phyloP scores from a whole-genome alignment of 2,797 vertebrate genomes.

The Sarcophilus harrisii region DNA sequence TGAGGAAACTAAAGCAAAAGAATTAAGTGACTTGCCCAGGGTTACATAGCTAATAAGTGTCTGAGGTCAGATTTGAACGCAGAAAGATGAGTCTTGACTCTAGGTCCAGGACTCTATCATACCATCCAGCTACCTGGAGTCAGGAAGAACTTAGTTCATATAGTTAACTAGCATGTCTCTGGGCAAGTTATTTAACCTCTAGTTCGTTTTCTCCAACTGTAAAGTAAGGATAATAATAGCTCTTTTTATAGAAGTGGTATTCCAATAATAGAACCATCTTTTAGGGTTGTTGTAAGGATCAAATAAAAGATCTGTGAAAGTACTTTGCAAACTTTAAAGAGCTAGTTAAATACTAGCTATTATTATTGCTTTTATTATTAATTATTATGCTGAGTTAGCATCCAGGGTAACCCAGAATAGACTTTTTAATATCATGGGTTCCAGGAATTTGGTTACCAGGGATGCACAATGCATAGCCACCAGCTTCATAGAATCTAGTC shows the following conservation, averaged over 20 bases:
- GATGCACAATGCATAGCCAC: not conserved
- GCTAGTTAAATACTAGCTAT: not conserved
- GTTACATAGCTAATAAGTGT: not conserved
- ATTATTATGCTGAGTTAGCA: not conserved
- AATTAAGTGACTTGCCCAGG: not conserved
- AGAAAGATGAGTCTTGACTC: not conserved
- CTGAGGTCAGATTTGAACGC: not conserved
- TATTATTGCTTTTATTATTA: not conserved
- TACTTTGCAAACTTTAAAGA: not conserved
- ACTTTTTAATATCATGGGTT: not conserved
- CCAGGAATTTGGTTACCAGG: not conserved
- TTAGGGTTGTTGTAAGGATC: not conserved
- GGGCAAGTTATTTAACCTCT: not conserved
- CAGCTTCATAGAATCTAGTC: not conserved
- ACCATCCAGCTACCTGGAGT: not conserved
- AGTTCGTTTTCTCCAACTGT: not conserved
- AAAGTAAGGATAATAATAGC: not conserved
- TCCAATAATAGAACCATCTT: not conserved
- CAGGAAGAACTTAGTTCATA: not conserved
- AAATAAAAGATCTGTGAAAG: not conserved
- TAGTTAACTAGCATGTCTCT: not conserved
- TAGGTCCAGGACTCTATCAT: not conserved
- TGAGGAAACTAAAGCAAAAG: not conserved
- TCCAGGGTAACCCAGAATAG: not conserved
- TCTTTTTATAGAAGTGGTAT: too few species aligned